Conservation (phyloP, 1,140 invertebrate species). For the Eumaeus atala region DNA sequence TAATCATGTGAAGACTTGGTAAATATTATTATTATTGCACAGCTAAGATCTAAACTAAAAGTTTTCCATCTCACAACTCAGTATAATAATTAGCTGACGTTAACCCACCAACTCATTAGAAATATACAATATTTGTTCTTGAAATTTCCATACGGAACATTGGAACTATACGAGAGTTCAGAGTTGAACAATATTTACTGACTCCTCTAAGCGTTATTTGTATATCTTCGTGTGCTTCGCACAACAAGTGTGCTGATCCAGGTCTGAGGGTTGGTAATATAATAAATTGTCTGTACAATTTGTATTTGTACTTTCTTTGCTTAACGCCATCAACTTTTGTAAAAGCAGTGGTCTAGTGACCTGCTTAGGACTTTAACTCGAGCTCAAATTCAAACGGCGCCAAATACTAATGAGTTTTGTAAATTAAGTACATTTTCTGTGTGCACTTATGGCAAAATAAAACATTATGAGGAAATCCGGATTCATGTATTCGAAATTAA, state of each 20-base stretch:
- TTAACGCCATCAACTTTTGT: no score
- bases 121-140: not conserved
- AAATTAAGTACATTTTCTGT: no score
- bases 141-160: not conserved
- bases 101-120: not conserved
- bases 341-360: no score
- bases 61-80: not conserved
- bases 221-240: not conserved
- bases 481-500: no score
- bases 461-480: no score
- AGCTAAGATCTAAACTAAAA: no score
- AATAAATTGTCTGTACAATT: not conserved
- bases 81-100: not conserved
- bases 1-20: no score
- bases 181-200: slow-evolving; percentile 3
- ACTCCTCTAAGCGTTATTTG: slow-evolving; percentile 1
- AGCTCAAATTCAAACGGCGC: no score
- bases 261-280: not conserved
- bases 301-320: slow-evolving; percentile 1
- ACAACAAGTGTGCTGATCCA: not conserved
- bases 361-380: no score
- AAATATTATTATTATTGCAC: no score
- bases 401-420: no score
- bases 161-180: not conserved
- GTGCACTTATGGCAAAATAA: no score